A percentile compares a stretch with the other conserved stretches of the same genome.
Evolutionary conservation across 2,113 vertebrate genomes (phyloP).

Genomic region (Cairina moschata): DNA sequence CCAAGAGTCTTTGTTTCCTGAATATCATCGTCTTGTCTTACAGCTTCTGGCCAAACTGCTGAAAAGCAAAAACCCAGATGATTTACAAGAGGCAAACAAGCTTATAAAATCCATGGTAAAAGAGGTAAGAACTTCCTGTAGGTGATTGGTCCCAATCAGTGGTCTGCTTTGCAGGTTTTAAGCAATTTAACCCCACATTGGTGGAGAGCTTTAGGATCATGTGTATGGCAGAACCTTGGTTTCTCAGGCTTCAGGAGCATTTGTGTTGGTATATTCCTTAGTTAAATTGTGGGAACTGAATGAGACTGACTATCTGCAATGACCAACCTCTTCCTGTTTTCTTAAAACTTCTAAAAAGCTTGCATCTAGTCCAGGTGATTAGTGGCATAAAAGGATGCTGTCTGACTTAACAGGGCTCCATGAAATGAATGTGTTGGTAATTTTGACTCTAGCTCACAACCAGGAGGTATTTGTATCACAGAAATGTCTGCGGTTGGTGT

Average conservation of each 20-base stretch:
- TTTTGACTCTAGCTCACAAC: not conserved
- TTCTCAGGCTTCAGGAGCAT: not conserved
- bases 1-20: not conserved
- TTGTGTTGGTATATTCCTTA: not conserved
- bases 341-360: not conserved
- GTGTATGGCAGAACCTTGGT: not conserved
- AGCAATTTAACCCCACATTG: not conserved
- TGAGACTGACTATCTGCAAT: not conserved
- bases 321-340: not conserved
- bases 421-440: not conserved
- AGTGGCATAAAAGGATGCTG: not conserved
- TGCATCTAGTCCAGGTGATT: not conserved
- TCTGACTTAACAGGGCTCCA: not conserved
- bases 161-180: not conserved
- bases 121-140: conserved; percentile 82
- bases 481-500: not conserved
- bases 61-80: conserved; percentile 95
- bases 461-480: not conserved
- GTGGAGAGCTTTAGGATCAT: not conserved
- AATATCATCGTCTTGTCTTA: conserved; percentile 10
- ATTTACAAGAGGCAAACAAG: conserved; percentile 94
- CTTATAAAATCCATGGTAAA: conserved; percentile 98
- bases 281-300: not conserved
- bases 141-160: not conserved
- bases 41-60: conserved; percentile 90